Base-by-base conservation (phyloP, 2,888 invertebrate species). In the Germaria angustata region DNA sequence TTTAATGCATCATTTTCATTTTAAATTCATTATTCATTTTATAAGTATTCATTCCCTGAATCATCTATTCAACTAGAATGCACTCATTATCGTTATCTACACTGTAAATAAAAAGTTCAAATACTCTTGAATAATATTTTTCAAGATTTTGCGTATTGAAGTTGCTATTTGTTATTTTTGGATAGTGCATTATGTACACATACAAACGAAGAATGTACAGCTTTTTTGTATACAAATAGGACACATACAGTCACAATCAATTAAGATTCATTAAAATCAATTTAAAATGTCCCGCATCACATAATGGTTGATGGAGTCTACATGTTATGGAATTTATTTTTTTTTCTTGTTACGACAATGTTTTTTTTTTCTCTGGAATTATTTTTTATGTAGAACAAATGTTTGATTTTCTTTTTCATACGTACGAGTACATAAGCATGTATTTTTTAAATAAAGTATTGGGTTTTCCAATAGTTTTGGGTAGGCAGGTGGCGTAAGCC, bases 241-340 rank as follows among this genome's bases (percentile, higher is more conserved):
- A 84, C 90, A 86, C 87, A 89, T 86, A 91, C 91, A 86, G 78
- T 78, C 65, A 86, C 89, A 87, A 84, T 85, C 91, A 91, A 91
- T 91, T 91, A 91, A 91, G 90, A 88, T 89, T 91, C 88, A 90
- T 91, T 91, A 91, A 91, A 89, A 90, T 90, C 90, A 91, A 91
- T 91, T 91, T 82, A 82, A 90, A 91, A 88, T 89, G 87, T 90
- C 91, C 91, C 91, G 91, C 91, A 91, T 91, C 81, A 78, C 53
- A 78, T 78, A 81, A 78, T 78, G 72, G 78, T 72, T 77, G 77
- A 77, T 75, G 81, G 53, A 73, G 81, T 79, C 79, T 78, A 82
- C 80, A 79, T 80, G 59, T 69, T 82, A 66, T 82, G 82, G 82
- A 82, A 82, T 82, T 82, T 80, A 57, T 75, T 66, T 65, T 63